Base-by-base conservation (phyloP, 2,797 vertebrate genomes). In the Odontamblyopus rebecca region DNA sequence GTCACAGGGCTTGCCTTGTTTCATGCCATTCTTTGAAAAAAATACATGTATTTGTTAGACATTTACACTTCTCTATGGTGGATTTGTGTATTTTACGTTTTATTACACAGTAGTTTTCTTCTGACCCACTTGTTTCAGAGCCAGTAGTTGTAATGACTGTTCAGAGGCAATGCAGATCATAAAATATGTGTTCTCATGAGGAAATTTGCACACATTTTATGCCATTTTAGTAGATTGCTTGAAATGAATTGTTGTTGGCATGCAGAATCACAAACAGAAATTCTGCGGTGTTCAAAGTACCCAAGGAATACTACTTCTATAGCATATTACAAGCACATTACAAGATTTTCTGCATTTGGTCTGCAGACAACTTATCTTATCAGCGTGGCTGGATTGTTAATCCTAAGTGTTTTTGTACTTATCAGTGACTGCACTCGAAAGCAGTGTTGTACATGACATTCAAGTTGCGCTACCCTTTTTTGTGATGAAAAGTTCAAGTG, bases 401-500 rank as follows among this genome's bases (percentile, higher is more conserved):
- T 8, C 61, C 30, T 38, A n/a, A 62, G 32, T 62, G 30, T n/a
- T 48, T 63, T 44, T 64, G 48, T 61, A 19, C 0, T 7, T 8
- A 1, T 27, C n/a, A 26, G 29, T n/a, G 44, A 70, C 65, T 61
- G 51, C 41, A 13, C 70, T 84, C 16, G 13, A 69, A 84, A 85
- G 74, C 12, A 16, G 61, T 72, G 66, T 54, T 76, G 71, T 73
- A 59, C 69, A 73, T 82, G 76, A 64, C 77, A n/a, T 44, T 44
- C 13, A 13, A 44, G 11, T 13, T 48, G 13, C 44, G 44, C 44
- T 48, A 48, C 44, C 13, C 44, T 48, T 48, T 48, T 15, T 48
- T 48, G 11, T 82, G 50, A 87, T 92, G 75, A 92, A 93, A 93
- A 88, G 91, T 93, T 91, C 67, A 93, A 78, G 73, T 84, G 84